A percentile compares a stretch with the other conserved stretches of the same genome.
Evolutionary conservation across 2,888 invertebrate species (phyloP).

Genomic region (Archaeoteleia sp.): DNA sequence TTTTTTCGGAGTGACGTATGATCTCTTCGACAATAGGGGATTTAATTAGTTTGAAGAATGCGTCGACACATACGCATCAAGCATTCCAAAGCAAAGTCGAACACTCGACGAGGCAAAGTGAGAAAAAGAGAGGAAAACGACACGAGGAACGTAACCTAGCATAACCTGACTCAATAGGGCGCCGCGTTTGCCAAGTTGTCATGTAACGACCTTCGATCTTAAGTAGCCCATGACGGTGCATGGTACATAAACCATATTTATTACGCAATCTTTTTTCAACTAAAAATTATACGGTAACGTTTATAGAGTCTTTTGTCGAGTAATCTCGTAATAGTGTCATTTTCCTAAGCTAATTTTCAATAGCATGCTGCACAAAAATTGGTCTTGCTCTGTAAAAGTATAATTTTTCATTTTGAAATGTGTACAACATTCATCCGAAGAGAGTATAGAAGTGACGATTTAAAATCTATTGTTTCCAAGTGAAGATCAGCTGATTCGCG

Average conservation of each 20-base stretch:
- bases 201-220: constrained; percentile 63
- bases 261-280: no score
- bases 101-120: constrained; percentile 50
- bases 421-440: no score
- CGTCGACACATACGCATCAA: constrained; percentile 56
- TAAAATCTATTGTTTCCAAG: no score
- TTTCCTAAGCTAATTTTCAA: no score
- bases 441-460: no score
- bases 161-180: constrained; percentile 50
- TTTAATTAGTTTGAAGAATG: constrained; percentile 67
- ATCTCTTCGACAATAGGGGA: constrained; percentile 45
- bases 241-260: constrained; percentile 42
- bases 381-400: no score
- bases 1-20: background rate
- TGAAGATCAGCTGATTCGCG: no score
- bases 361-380: no score
- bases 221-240: constrained; percentile 54
- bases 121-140: constrained; percentile 39
- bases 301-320: no score
- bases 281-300: no score
- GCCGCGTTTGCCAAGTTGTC: constrained; percentile 58
- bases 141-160: constrained; percentile 54
- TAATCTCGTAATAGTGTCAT: no score
- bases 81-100: constrained; percentile 61
- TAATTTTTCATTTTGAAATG: no score